Evolutionary conservation across 2,888 invertebrate species (phyloP).

Genomic region (Emmelina monodactyla): DNA sequence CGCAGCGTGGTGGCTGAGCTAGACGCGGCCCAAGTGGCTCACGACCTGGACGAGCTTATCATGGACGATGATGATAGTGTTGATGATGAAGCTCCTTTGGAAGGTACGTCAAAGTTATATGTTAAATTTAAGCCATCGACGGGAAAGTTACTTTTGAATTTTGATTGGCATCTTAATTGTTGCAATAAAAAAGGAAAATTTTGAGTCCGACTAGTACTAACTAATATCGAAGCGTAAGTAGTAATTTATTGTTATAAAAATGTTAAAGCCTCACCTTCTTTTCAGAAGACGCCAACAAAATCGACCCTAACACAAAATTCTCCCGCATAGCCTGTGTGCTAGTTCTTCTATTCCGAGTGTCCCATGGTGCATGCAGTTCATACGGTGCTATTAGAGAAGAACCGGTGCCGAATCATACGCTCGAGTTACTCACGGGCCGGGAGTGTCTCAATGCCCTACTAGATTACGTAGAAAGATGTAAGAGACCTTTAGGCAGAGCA

Average conservation of each 20-base stretch:
- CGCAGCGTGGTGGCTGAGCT: conserved; percentile 20
- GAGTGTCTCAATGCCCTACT: conserved; percentile 50
- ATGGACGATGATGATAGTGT: conserved; percentile 48
- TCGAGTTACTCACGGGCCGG: conserved; percentile 39
- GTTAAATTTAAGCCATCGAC: no score
- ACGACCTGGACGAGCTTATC: conserved; percentile 48
- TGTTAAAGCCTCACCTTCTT: no score
- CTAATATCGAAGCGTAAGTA: no score
- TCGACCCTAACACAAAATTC: conserved; percentile 27
- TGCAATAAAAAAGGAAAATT: no score
- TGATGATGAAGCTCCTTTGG: conserved; percentile 29
- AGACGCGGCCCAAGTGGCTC: conserved; percentile 39
- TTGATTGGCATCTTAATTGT: no score
- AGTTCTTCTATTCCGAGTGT: conserved; percentile 43
- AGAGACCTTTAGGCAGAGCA: conserved; percentile 51
- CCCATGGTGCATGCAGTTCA: conserved; percentile 37
- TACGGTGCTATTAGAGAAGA: conserved; percentile 29
- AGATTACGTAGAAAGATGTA: conserved; percentile 52
- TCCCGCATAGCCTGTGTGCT: conserved; percentile 48
- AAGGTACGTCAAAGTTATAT: conserved; percentile 24
- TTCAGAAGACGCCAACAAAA: conserved; percentile 27
- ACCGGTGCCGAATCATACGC: conserved; percentile 30
- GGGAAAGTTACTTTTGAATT: no score
- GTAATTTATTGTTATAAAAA: no score
- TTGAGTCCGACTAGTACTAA: no score